phyloP scores from a whole-genome alignment of 1,140 invertebrate genomes.

The Rhagoletis zephyria region DNA sequence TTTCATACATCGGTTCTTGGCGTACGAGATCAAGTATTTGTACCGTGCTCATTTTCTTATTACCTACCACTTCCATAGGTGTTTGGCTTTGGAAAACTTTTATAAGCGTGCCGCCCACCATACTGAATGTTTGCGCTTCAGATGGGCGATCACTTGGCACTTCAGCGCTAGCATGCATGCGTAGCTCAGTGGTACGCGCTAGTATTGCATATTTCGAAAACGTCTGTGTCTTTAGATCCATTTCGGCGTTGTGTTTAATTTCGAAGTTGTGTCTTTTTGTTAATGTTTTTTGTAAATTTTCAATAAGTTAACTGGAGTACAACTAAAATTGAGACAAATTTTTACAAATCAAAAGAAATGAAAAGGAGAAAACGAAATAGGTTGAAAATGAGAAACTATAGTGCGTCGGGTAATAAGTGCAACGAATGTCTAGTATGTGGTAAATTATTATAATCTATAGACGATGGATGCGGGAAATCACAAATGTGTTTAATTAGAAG shows the following conservation, averaged over 20 bases:
- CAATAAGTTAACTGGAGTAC: constrained; percentile 49
- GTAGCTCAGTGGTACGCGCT: constrained; percentile 41
- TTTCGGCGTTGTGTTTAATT: neutral
- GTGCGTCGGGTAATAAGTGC: neutral
- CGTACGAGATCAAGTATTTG: constrained; percentile 60
- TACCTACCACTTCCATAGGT: constrained; percentile 41
- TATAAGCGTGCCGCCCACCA: constrained; percentile 60
- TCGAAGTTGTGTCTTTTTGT: neutral
- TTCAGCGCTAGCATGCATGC: constrained; percentile 52
- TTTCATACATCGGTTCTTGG: constrained; percentile 56
- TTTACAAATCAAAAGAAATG: constrained; percentile 43
- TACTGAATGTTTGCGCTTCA: constrained; percentile 19
- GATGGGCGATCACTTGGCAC: neutral
- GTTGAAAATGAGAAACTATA: constrained; percentile 31
- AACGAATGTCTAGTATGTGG: too few species aligned
- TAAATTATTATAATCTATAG: neutral
- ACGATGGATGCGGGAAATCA: neutral
- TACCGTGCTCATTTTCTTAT: constrained; percentile 58
- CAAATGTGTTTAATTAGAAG: neutral
- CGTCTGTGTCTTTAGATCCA: constrained; percentile 19
- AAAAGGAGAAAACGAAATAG: constrained; percentile 47
- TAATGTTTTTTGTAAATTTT: neutral
- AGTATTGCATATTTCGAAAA: constrained; percentile 57
- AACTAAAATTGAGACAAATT: constrained; percentile 50
- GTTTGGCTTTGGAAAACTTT: constrained; percentile 59